Evolutionary conservation across 2,113 vertebrate species (phyloP).

Genomic region (Eclectus roratus): DNA sequence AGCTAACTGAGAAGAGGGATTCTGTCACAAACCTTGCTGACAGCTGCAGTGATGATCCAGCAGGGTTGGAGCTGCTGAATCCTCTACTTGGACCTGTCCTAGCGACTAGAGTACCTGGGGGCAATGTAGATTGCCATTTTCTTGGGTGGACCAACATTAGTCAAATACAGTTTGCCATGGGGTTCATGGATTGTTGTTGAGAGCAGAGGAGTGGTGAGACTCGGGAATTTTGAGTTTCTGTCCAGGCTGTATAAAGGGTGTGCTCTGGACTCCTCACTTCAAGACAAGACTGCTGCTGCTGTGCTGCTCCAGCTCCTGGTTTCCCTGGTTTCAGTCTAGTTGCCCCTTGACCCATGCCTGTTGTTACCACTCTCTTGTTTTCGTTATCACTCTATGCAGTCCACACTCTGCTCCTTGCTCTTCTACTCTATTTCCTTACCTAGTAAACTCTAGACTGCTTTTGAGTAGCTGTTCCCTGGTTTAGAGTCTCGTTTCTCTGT

Average conservation of each 20-base stretch:
- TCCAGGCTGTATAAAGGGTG: neutral
- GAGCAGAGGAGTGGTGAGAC: neutral
- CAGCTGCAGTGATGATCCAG: neutral
- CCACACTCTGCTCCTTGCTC: neutral
- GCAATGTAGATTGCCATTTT: neutral
- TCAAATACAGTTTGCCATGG: accelerated
- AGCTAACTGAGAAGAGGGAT: neutral
- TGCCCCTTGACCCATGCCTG: neutral
- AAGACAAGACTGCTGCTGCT: neutral
- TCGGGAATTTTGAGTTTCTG: neutral
- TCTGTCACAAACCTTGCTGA: neutral
- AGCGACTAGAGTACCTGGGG: neutral
- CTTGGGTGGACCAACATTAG: neutral
- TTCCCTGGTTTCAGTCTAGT: neutral
- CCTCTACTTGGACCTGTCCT: neutral
- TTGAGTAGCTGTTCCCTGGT: neutral
- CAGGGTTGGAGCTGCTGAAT: neutral
- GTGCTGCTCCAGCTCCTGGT: neutral
- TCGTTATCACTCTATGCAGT: neutral
- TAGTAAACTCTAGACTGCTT: neutral
- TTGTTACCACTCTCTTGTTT: neutral
- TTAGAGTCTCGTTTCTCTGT: neutral
- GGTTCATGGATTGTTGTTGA: neutral
- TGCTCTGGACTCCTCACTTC: neutral
- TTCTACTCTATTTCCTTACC: neutral